Percentiles rank a stretch among this genome's conserved stretches.
Evolutionary conservation across 2,113 vertebrate genomes (phyloP).

Genomic region (Crotalus viridis): DNA sequence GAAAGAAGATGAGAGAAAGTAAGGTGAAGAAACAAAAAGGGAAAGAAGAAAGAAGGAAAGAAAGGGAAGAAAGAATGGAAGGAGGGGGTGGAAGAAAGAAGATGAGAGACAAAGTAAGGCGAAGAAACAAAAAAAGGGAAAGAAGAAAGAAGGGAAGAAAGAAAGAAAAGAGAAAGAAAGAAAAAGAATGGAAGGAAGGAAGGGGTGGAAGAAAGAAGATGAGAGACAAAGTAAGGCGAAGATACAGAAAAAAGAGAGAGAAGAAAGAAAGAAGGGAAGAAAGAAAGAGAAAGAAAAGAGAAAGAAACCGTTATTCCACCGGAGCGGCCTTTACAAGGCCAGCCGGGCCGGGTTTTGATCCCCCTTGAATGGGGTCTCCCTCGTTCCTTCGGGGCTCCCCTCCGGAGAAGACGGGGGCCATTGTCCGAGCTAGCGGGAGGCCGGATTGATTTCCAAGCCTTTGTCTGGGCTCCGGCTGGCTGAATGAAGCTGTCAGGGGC

Average conservation of each 20-base stretch:
- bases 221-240: too few species aligned
- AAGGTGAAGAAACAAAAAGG: too few species aligned
- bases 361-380: constrained; percentile 76
- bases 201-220: accelerated
- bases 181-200: too few species aligned
- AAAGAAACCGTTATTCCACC: constrained; percentile 20
- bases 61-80: not conserved
- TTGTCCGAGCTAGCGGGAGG: constrained; percentile 79
- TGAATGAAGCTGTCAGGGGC: constrained; percentile 84
- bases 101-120: too few species aligned
- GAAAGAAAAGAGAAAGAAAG: too few species aligned
- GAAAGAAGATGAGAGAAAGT: too few species aligned
- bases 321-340: constrained; percentile 64
- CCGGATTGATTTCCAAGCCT: constrained; percentile 83
- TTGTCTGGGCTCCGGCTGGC: constrained; percentile 75
- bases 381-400: constrained; percentile 74
- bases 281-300: not conserved
- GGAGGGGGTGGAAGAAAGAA: too few species aligned
- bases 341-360: constrained; percentile 74
- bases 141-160: accelerated
- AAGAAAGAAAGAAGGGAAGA: too few species aligned
- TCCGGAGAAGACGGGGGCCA: constrained; percentile 79
- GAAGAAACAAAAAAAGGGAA: too few species aligned
- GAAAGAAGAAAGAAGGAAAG: too few species aligned
- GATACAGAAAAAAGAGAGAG: too few species aligned